Evolutionary conservation across 2,113 vertebrate species (phyloP).

Genomic region (Himantopus leucocephalus): DNA sequence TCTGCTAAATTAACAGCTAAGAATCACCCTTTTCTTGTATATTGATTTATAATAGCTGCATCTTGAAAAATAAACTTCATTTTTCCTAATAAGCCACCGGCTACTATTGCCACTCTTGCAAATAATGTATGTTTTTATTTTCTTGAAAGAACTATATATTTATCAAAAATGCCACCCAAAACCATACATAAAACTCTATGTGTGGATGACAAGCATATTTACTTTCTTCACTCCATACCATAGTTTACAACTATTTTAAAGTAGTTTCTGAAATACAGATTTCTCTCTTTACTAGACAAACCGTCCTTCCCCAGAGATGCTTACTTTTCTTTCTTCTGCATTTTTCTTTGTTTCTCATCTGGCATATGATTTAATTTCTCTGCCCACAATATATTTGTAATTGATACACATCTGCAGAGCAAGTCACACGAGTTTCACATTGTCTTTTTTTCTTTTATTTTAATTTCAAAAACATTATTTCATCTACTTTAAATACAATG

Average conservation of each 20-base stretch:
- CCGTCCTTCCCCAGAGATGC: background rate
- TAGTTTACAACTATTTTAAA: background rate
- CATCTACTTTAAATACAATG: background rate
- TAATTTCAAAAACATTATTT: background rate
- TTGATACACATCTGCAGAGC: background rate
- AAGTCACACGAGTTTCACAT: background rate
- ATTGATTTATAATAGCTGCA: background rate
- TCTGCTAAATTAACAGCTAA: background rate
- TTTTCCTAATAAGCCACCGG: background rate
- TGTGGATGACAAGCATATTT: background rate
- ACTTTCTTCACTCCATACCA: background rate
- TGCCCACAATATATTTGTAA: background rate
- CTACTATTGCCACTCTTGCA: background rate
- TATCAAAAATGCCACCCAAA: background rate
- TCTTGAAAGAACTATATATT: background rate
- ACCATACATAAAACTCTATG: background rate
- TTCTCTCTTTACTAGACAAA: background rate
- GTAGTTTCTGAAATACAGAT: background rate
- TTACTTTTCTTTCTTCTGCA: background rate
- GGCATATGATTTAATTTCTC: background rate
- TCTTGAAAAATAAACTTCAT: background rate
- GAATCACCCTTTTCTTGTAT: background rate
- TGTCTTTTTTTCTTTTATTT: background rate
- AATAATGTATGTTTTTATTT: background rate
- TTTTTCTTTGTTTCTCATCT: background rate